Base-by-base conservation (phyloP, 2,888 invertebrate genomes). In the Mesodorylaimus sp. region DNA sequence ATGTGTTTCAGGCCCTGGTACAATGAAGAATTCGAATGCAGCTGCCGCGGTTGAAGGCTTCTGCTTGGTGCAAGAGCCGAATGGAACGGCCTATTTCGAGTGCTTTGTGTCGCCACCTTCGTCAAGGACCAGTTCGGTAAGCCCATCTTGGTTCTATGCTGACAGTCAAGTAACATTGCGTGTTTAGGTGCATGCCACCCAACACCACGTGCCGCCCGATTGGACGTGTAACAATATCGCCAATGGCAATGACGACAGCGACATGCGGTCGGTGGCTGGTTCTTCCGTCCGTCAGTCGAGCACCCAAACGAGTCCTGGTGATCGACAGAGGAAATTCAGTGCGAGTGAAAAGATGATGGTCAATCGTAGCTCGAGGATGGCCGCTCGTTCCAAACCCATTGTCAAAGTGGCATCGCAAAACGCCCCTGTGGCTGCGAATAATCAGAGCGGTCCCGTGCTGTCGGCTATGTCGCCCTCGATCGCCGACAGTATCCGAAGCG, bases 401-500 rank as follows among this genome's bases (percentile, higher is more conserved):
- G 50, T 47, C 2, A 50, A 50, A 47, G 50, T 50, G 3, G 21
- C 45, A 21, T 45, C 50, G 3, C 24, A 43, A n/a, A 36, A 26
- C 25, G n/a, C 48, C 3, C n/a, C 41, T 10, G 3, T n/a, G 3
- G 7, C 24, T 21, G n/a, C 7, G 7, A 28, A 19, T 3, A 29
- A 7, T 10, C 3, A 25, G 2, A n/a, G 10, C 36, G 36, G 25
- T 5, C 21, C 28, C 5, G n/a, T n/a, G n/a, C n/a, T n/a, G n/a
- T 3, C 80, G 58, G 91, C 89, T 0, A 76, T 88, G 65, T 84
- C 87, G 56, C 88, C 89, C 0, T 83, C 87, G 0, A 81, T 88
- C 48, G 88, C 87, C 0, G 88, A 91, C 67, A 82, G 86, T 58
- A 70, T 89, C 24, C 73, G 95, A n/a, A 84, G 89, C 0, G 83